Percentiles rank a stretch among this genome's conserved stretches.
Evolutionary conservation across 2,797 vertebrate species (phyloP).

Genomic region (Mallotus villosus): DNA sequence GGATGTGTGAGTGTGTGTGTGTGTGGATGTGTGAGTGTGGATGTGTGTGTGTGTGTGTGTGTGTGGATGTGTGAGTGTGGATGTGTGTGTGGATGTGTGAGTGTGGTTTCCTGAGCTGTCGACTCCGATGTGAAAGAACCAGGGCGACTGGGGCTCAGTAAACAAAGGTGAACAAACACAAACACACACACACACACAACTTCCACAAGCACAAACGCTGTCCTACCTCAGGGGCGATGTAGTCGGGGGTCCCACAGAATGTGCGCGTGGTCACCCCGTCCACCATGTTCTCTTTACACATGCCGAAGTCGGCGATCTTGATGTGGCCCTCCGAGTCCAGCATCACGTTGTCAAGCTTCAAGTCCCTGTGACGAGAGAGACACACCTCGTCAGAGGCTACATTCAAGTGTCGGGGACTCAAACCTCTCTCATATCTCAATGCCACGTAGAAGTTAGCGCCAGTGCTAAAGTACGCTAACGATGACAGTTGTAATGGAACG

Average conservation of each 20-base stretch:
- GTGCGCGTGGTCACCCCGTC: slow-evolving; percentile 89
- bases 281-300: slow-evolving; percentile 95
- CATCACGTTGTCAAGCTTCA: slow-evolving; percentile 98
- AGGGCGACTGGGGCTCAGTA: slow-evolving; percentile 51
- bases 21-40: too few species aligned
- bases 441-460: too few species aligned
- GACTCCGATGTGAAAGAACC: slow-evolving; percentile 59
- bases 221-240: slow-evolving; percentile 94
- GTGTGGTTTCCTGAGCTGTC: slow-evolving; percentile 46
- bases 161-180: slow-evolving; percentile 9
- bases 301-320: slow-evolving; percentile 97
- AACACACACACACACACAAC: slow-evolving; percentile 11
- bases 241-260: slow-evolving; percentile 97
- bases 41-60: neutral
- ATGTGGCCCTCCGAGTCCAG: slow-evolving; percentile 95
- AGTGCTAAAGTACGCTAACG: too few species aligned
- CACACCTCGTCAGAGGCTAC: neutral
- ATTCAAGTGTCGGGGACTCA: neutral
- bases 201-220: neutral
- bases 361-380: slow-evolving; percentile 76
- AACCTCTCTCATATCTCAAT: too few species aligned
- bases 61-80: neutral
- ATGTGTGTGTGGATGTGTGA: slow-evolving; percentile 3
- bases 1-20: too few species aligned
- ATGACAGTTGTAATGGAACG: too few species aligned